These are phyloP conservation scores for Clupea harengus DNA, from an alignment of 2,113 vertebrate species.

Conservation along the genomic window DNA sequence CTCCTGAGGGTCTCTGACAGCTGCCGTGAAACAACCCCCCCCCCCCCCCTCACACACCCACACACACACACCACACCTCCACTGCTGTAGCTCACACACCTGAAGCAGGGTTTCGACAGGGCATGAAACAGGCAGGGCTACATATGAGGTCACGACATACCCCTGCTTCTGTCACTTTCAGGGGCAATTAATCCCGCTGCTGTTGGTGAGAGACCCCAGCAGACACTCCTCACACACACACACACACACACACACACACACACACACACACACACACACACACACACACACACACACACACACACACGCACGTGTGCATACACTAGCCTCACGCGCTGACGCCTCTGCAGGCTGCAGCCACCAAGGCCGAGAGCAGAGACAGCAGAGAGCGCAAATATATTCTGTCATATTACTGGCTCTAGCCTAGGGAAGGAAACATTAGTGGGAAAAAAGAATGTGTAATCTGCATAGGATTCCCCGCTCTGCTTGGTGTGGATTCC, in stretches of 20 bases:
- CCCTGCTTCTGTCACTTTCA: background rate
- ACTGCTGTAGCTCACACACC: background rate
- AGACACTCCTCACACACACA: background rate
- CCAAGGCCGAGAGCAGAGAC: background rate
- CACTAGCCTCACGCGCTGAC: background rate
- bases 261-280: background rate
- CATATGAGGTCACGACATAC: background rate
- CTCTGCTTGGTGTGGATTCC: constrained; percentile 31
- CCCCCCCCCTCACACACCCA: background rate
- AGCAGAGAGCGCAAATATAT: background rate
- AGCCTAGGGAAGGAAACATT: too few relatives aligned
- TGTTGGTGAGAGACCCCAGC: background rate
- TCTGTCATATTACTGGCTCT: background rate
- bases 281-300: background rate
- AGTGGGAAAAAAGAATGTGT: background rate
- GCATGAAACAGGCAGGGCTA: background rate
- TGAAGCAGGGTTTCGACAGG: background rate
- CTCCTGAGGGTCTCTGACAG: background rate
- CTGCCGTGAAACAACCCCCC: background rate
- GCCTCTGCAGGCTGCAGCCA: background rate
- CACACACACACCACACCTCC: background rate
- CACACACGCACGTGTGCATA: background rate
- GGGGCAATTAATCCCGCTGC: background rate
- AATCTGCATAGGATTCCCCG: constrained; percentile 30
- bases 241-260: background rate